Conservation (phyloP, 2,113 vertebrate species). For the Sceloporus undulatus region DNA sequence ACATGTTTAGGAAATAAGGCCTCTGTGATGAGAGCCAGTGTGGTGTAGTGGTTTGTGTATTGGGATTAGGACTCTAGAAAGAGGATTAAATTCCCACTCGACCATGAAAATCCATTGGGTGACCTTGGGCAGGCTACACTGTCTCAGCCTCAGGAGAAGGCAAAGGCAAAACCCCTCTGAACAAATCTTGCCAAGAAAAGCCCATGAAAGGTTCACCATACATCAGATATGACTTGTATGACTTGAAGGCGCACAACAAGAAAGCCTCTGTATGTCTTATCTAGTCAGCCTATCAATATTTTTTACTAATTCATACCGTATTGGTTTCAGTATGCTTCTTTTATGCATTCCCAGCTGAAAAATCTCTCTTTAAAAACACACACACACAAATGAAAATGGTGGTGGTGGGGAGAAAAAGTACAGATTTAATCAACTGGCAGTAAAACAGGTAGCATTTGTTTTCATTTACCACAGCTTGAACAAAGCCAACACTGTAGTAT, state of each 20-base stretch:
- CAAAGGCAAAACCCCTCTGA: no score
- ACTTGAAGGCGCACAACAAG: background rate
- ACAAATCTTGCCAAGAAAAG: background rate
- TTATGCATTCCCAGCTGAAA: slow-evolving; percentile 1
- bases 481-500: slow-evolving; percentile 40
- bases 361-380: background rate
- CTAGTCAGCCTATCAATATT: slow-evolving; percentile 25
- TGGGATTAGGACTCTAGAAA: no score
- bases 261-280: background rate
- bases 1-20: no score
- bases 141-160: no score
- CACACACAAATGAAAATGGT: background rate
- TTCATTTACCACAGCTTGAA: slow-evolving; percentile 32
- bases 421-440: slow-evolving; percentile 21
- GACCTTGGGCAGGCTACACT: no score
- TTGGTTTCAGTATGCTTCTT: slow-evolving; percentile 27
- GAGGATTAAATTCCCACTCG: no score
- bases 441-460: background rate
- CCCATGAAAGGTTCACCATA: background rate
- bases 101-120: no score
- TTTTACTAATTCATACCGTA: slow-evolving; percentile 11
- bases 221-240: background rate
- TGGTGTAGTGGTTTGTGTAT: no score
- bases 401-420: background rate
- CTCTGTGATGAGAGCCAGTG: no score